These are phyloP conservation scores for Cryptoblepharus egeriae DNA, from an alignment of 2,797 vertebrate genomes.

Conservation along the genomic window DNA sequence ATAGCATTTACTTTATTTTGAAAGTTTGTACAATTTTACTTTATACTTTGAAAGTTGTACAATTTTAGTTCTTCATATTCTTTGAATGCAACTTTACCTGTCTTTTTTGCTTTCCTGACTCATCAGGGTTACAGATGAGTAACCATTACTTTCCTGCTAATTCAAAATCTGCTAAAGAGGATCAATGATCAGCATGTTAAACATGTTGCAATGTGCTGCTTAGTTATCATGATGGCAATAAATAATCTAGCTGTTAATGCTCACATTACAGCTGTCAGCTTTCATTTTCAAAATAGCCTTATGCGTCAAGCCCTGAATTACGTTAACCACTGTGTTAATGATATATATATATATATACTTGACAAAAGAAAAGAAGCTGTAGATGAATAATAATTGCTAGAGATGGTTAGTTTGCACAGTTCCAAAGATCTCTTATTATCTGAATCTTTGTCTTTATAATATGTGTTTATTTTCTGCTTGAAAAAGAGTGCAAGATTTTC, in stretches of 20 bases:
- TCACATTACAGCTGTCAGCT: conserved; percentile 23
- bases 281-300: conserved; percentile 40
- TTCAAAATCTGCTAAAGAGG: conserved; percentile 6
- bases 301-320: conserved; percentile 19
- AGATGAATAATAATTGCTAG: neutral
- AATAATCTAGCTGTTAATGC: conserved; percentile 24
- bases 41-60: neutral
- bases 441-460: too few relatives aligned
- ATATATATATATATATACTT: neutral
- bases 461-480: neutral
- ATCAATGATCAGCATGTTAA: conserved; percentile 24
- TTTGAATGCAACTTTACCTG: conserved; percentile 1
- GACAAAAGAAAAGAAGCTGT: conserved; percentile 7
- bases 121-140: too few relatives aligned
- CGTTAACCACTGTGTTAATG: conserved; percentile 23
- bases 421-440: neutral
- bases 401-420: conserved; percentile 21
- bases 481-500: neutral
- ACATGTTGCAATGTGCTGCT: conserved; percentile 22
- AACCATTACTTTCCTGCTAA: conserved; percentile 16
- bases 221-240: conserved; percentile 9
- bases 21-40: too few relatives aligned
- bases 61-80: neutral
- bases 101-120: conserved; percentile 17
- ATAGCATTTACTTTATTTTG: neutral